Percentiles rank a stretch among this genome's conserved stretches.
Conservation (phyloP, 2,113 vertebrate species). For the Aegypius monachus region DNA sequence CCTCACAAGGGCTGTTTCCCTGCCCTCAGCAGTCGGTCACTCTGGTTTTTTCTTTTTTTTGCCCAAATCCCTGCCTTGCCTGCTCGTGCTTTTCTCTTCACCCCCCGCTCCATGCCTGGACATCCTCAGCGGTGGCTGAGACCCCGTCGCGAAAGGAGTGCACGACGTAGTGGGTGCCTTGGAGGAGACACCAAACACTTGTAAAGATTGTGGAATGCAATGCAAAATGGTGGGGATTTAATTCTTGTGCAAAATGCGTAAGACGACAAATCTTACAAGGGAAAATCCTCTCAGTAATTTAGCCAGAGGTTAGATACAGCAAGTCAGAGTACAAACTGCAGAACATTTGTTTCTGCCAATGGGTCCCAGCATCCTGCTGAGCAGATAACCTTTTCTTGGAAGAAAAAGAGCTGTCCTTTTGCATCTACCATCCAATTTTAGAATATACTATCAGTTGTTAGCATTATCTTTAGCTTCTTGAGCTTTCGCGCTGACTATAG, state of each 20-base stretch:
- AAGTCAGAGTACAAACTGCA: background rate
- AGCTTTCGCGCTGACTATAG: background rate
- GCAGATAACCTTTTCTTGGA: constrained; percentile 35
- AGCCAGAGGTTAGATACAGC: background rate
- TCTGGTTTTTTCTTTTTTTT: background rate
- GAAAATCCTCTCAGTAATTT: background rate
- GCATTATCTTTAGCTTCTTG: background rate
- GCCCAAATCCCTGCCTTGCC: background rate
- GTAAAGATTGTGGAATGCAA: background rate
- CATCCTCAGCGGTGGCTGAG: fast-evolving
- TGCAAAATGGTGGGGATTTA: background rate
- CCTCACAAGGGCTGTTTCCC: background rate
- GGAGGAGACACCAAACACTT: background rate
- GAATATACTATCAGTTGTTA: background rate
- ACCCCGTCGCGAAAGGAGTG: background rate
- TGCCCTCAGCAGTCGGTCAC: background rate
- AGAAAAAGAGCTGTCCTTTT: constrained; percentile 1
- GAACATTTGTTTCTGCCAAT: constrained; percentile 5
- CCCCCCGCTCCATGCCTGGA: fast-evolving
- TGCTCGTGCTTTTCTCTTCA: background rate
- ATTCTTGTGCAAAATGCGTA: background rate
- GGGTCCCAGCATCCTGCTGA: constrained; percentile 3
- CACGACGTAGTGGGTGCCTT: background rate
- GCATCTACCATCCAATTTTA: background rate
- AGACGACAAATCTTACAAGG: background rate